Evolutionary conservation across 2,797 vertebrate species (phyloP).

Genomic region (Poecilia velifera): DNA sequence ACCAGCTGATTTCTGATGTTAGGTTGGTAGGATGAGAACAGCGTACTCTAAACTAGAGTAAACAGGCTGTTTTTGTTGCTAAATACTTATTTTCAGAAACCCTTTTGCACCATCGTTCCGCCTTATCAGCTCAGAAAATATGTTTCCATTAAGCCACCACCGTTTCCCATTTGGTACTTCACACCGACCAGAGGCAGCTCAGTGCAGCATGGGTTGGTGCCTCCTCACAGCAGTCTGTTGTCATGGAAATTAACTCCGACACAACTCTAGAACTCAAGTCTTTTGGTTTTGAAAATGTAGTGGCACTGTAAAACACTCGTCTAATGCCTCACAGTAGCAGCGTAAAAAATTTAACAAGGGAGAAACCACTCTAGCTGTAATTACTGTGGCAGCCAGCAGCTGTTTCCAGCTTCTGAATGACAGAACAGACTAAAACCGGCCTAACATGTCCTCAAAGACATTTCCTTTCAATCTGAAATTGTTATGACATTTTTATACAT

Average conservation of each 20-base stretch:
- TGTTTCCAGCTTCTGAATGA: constrained; percentile 1
- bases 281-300: not conserved
- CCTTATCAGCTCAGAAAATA: not conserved
- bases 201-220: constrained; percentile 1
- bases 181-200: not conserved
- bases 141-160: not conserved
- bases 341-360: not conserved
- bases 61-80: not conserved
- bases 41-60: not conserved
- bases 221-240: not conserved
- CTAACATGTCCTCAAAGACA: not conserved
- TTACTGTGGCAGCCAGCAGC: not conserved
- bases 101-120: not conserved
- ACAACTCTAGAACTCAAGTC: not conserved
- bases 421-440: not conserved
- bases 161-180: not conserved
- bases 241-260: not conserved
- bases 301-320: not conserved
- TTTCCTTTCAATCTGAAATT: not conserved
- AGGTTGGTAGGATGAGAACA: not conserved
- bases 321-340: not conserved
- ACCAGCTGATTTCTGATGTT: not conserved
- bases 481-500: not conserved
- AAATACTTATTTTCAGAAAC: not conserved
- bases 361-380: not conserved